Conservation (phyloP, 2,797 vertebrate species). For the Lacerta viridis region DNA sequence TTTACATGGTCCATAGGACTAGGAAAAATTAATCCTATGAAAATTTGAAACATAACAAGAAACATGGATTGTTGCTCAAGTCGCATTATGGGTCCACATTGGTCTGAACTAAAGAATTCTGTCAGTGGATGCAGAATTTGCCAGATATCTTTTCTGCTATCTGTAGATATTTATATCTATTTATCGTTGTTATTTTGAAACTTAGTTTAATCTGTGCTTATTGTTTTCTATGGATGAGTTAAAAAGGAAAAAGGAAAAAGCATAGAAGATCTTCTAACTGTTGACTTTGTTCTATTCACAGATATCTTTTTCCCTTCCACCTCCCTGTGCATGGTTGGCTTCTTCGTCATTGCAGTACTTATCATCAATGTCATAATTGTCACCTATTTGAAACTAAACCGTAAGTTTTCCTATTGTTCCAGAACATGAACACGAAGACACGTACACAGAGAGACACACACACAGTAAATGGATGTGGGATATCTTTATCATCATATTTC, state of each 20-base stretch:
- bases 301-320: slow-evolving; percentile 10
- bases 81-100: too few species aligned
- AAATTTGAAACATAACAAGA: neutral
- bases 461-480: neutral
- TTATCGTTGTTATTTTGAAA: neutral
- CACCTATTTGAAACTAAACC: neutral
- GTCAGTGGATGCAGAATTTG: too few species aligned
- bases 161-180: neutral
- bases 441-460: too few species aligned
- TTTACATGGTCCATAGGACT: neutral
- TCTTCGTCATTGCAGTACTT: neutral
- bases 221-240: neutral
- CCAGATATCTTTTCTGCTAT: too few species aligned
- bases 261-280: neutral
- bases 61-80: too few species aligned
- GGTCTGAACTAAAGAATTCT: too few species aligned
- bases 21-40: neutral
- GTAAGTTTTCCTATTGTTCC: slow-evolving; percentile 8
- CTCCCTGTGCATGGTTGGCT: neutral
- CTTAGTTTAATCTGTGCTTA: neutral
- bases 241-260: neutral
- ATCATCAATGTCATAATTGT: neutral
- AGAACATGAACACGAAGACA: too few species aligned
- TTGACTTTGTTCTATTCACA: neutral
- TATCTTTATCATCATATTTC: neutral